phyloP scores from a whole-genome alignment of 2,797 vertebrate genomes.

The Spheniscus humboldti region DNA sequence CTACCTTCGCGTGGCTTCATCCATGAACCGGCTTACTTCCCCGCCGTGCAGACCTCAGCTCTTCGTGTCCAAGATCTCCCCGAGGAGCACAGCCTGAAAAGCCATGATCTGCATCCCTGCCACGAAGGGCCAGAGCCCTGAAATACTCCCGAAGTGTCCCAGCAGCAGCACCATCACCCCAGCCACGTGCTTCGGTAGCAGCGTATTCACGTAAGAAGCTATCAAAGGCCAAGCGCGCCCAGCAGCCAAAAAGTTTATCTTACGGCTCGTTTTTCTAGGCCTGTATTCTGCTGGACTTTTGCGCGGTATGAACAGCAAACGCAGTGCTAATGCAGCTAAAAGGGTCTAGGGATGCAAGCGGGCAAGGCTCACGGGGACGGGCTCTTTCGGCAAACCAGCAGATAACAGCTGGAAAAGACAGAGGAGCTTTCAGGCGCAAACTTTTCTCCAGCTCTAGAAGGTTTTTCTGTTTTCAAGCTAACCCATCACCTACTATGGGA shows the following conservation, averaged over 20 bases:
- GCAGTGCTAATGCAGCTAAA: not conserved
- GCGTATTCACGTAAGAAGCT: rapidly evolving
- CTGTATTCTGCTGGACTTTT: not conserved
- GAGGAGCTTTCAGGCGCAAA: not conserved
- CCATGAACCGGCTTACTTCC: not conserved
- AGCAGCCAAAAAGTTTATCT: not conserved
- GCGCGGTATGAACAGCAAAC: not conserved
- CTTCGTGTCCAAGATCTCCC: not conserved
- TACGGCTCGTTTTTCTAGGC: rapidly evolving
- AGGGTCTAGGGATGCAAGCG: no score
- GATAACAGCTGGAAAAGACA: not conserved
- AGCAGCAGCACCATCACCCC: not conserved
- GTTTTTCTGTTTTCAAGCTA: not conserved
- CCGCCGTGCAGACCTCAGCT: not conserved
- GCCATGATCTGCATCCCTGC: not conserved
- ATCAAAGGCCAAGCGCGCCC: not conserved
- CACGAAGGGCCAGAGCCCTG: not conserved
- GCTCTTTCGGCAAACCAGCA: not conserved
- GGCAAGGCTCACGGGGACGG: not conserved
- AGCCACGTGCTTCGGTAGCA: not conserved
- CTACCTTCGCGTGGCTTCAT: not conserved
- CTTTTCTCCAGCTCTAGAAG: not conserved
- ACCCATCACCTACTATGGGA: not conserved
- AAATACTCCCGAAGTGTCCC: not conserved
- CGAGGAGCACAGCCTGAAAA: not conserved